Evolutionary conservation across 2,797 vertebrate genomes (phyloP), one percentile per base, ranked within the genome.

Genomic region (Aphelocoma californica): DNA sequence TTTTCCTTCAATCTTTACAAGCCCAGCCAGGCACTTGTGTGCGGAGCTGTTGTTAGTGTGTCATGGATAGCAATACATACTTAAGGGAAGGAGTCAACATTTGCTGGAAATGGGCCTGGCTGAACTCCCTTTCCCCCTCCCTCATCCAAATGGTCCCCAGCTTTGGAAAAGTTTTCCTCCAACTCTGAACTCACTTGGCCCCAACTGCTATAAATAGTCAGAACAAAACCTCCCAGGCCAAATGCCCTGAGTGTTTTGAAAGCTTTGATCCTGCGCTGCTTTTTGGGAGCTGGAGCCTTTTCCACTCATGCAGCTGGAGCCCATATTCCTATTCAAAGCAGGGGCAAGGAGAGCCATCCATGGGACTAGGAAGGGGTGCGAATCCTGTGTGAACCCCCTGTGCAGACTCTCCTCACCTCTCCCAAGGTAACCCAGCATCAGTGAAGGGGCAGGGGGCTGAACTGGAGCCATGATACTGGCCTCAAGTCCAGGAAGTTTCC

Each of bases 61-160:
- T 92, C 96, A 93, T 31, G 88, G 94, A 96, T 34, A 96, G 90
- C 94, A 97, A 85, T 93, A 88, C 96, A 96, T 96, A 94, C 92
- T 93, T 96, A 95, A 95, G 67, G 73, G 66, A 94, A 94, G 93
- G 88, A 94, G 92, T 97, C 95, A 94, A 94, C 67, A 42, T 66
- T 91, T 95, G 94, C 81, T 96, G 86, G 91, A 96, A 94, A 73
- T 2, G 0, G 48, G 65, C 88, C 92, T 96, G 95, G 94, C 91
- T 90, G 71, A 93, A 84, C 74, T 96, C 90, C 78, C 69, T 90
- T 92, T 92, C 71, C 86, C 67, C 90, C 77, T 88, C 92, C 83
- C 74, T 57, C 51, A 62, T 82, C 66, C 90, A 81, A 96, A 95
- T 24, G 74, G 92, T 74, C 94, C 94, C 96, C 71, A 93, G 93